A percentile compares a stretch with the other conserved stretches of the same genome.
These are phyloP conservation scores for Leptinotarsa defecta DNA, from an alignment of 1,140 invertebrate species.

Conservation along the genomic window DNA sequence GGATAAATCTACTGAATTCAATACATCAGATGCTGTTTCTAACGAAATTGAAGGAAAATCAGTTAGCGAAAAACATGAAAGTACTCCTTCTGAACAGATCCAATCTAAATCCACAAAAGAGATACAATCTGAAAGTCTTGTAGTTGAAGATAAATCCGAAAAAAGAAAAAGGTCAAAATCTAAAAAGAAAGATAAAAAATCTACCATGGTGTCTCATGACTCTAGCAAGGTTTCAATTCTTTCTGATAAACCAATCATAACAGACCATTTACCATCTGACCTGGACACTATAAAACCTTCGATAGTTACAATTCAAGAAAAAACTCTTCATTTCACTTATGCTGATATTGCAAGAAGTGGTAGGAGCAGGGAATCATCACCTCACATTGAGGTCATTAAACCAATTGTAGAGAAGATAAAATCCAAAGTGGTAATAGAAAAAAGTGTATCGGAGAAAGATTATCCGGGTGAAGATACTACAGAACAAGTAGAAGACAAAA, in stretches of 20 bases:
- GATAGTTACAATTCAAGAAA: not conserved
- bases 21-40: too few species aligned
- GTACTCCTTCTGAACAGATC: not conserved
- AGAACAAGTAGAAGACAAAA: constrained; percentile 3
- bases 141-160: not conserved
- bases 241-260: not conserved
- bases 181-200: constrained; percentile 14
- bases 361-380: constrained; percentile 42
- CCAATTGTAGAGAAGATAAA: constrained; percentile 17
- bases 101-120: not conserved
- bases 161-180: not conserved
- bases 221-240: not conserved
- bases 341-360: constrained; percentile 36
- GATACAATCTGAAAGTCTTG: not conserved
- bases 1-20: not conserved
- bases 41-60: too few species aligned
- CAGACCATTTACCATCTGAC: not conserved
- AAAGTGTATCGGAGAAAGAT: not conserved
- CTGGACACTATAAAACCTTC: constrained; percentile 3
- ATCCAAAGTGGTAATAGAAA: not conserved
- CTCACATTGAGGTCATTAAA: constrained; percentile 12
- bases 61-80: too few species aligned
- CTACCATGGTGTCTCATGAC: not conserved
- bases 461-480: not conserved
- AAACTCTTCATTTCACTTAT: constrained; percentile 30